Percentiles rank a stretch among this genome's conserved stretches.
Evolutionary conservation across 2,888 invertebrate genomes (phyloP).

Genomic region (Digitonthophagus gazella): DNA sequence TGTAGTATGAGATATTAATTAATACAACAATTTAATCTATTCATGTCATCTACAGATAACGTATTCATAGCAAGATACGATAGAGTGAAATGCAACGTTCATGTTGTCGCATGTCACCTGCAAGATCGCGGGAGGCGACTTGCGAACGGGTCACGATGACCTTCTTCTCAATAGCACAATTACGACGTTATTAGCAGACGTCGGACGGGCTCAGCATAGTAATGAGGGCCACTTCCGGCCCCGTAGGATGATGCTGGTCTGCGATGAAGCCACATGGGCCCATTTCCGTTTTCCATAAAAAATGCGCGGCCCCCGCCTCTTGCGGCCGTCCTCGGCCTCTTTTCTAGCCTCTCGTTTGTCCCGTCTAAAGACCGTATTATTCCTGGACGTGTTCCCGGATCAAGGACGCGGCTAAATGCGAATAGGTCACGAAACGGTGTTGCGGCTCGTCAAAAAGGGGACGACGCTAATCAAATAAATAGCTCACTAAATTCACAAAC

Average conservation of each 20-base stretch:
- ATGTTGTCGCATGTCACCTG: not conserved
- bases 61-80: too few species aligned
- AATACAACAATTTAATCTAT: too few species aligned
- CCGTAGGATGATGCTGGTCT: constrained; percentile 25
- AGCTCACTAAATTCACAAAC: not conserved
- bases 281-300: constrained; percentile 30
- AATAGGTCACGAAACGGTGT: not conserved
- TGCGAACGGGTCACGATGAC: constrained; percentile 12
- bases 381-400: not conserved
- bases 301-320: not conserved
- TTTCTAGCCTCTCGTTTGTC: not conserved
- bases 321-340: not conserved
- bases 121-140: too few species aligned
- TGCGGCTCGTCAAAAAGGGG: not conserved
- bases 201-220: constrained; percentile 24
- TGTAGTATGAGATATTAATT: too few species aligned
- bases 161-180: constrained; percentile 29
- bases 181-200: constrained; percentile 26
- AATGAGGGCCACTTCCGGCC: constrained; percentile 30
- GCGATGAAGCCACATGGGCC: constrained; percentile 28
- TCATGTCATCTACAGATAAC: too few species aligned
- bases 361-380: not conserved
- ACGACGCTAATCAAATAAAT: not conserved
- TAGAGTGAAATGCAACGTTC: too few species aligned
- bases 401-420: not conserved